Evolutionary conservation across 30 jellyfish, hydroid and myxozoan species (phyloP).

Genomic region (Aurelia coerulea): DNA sequence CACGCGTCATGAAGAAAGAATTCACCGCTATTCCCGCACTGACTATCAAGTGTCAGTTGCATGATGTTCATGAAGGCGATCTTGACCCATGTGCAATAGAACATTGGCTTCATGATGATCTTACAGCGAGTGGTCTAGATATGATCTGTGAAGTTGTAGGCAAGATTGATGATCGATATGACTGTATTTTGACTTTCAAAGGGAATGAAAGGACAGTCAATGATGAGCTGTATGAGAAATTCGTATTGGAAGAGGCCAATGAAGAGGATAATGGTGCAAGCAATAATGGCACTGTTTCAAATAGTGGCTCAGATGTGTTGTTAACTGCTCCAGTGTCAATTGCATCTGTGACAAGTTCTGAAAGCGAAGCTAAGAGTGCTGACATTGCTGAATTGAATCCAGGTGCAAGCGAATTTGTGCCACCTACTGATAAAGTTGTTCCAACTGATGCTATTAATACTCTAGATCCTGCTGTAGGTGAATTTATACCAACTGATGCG

Average conservation of each 20-base stretch:
- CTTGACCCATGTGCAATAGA: conserved; percentile 37
- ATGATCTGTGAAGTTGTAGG: conserved; percentile 40
- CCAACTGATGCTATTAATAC: background rate
- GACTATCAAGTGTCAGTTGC: conserved; percentile 56
- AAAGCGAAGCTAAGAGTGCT: background rate
- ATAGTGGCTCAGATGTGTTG: background rate
- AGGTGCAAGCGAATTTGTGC: conserved; percentile 8
- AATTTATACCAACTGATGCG: background rate
- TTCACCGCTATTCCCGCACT: conserved; percentile 53
- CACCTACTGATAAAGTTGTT: background rate
- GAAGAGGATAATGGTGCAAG: background rate
- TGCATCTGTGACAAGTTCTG: background rate
- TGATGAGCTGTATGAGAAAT: conserved; percentile 22
- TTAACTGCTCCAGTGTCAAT: background rate
- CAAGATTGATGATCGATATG: conserved; percentile 43
- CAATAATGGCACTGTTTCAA: background rate
- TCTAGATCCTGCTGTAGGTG: background rate
- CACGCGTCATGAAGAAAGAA: conserved; percentile 29
- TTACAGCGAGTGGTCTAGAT: background rate
- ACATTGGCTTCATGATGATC: conserved; percentile 64
- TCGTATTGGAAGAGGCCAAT: conserved; percentile 9
- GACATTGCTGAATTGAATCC: background rate
- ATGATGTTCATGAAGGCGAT: conserved; percentile 71
- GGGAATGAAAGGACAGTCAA: conserved; percentile 19
- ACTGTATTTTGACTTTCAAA: conserved; percentile 9